A percentile compares a stretch with the other conserved stretches of the same genome.
phyloP scores from a whole-genome alignment of 2,113 vertebrate species.

The Neogobius melanostomus region DNA sequence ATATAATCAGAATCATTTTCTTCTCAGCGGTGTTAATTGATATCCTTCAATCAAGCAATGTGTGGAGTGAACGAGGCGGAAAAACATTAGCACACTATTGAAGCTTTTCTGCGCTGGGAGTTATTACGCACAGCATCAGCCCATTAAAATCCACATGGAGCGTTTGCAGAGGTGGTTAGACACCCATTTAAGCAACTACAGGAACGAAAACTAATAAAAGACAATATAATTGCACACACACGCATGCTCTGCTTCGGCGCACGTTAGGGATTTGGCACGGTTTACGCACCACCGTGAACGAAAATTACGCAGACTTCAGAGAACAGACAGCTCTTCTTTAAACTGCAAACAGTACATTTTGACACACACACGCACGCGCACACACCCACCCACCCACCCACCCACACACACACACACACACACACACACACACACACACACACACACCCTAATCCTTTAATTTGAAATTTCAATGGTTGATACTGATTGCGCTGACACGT shows the following conservation, averaged over 20 bases:
- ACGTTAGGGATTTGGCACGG: background rate
- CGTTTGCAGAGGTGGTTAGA: conserved; percentile 54
- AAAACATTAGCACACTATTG: conserved; percentile 51
- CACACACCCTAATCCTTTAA: conserved; percentile 24
- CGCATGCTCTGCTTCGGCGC: conserved; percentile 1
- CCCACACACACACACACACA: conserved; percentile 13
- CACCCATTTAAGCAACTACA: conserved; percentile 54
- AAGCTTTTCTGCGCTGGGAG: conserved; percentile 55
- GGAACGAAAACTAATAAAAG: conserved; percentile 40
- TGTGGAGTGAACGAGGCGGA: conserved; percentile 56
- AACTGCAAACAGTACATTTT: conserved; percentile 34
- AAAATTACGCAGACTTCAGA: conserved; percentile 43
- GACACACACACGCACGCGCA: conserved; percentile 12
- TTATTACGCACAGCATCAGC: conserved; percentile 66
- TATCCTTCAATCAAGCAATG: conserved; percentile 45
- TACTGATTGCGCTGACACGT: conserved; percentile 37
- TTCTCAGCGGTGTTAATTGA: conserved; percentile 42
- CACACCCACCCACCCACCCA: conserved; percentile 15
- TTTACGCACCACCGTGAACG: background rate
- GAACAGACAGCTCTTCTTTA: conserved; percentile 32
- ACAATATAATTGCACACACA: conserved; percentile 49
- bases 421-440: conserved; percentile 19
- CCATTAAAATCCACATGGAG: conserved; percentile 71
- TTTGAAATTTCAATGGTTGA: conserved; percentile 31
- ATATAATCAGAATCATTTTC: conserved; percentile 27